Conservation (phyloP, 2,797 vertebrate genomes). For the Gymnocypris eckloni region DNA sequence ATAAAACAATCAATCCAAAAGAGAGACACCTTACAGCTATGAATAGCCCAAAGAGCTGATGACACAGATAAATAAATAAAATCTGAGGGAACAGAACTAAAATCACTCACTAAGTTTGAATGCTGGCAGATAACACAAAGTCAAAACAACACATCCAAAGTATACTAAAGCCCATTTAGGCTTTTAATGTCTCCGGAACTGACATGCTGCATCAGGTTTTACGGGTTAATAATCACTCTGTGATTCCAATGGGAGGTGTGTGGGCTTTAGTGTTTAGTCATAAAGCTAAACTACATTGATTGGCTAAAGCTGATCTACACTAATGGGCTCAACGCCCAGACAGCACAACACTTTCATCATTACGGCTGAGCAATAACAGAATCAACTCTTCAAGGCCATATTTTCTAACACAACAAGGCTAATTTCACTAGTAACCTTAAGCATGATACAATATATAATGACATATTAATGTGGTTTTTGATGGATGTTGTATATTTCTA, state of each 20-base stretch:
- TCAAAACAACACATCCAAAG: neutral
- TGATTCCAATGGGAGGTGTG: conserved; percentile 33
- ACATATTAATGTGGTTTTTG: neutral
- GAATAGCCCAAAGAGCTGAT: neutral
- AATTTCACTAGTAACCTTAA: neutral
- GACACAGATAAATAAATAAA: neutral
- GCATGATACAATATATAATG: neutral
- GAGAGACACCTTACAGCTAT: neutral
- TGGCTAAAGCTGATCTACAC: conserved; percentile 13
- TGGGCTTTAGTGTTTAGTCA: conserved; percentile 30
- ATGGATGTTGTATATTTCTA: neutral
- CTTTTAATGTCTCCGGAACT: neutral
- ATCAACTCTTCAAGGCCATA: neutral
- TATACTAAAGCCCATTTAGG: neutral
- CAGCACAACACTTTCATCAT: conserved; percentile 7
- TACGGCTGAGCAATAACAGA: conserved; percentile 18
- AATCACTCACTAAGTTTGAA: neutral
- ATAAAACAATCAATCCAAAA: too few relatives aligned
- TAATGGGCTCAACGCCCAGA: conserved; percentile 21
- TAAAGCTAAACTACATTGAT: conserved; percentile 43
- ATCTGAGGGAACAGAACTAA: neutral
- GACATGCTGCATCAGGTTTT: neutral
- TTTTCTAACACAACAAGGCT: neutral
- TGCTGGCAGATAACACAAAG: neutral
- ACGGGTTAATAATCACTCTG: conserved; percentile 37